Conservation (phyloP, 1,140 invertebrate genomes). For the Paraescarpia echinospica region DNA sequence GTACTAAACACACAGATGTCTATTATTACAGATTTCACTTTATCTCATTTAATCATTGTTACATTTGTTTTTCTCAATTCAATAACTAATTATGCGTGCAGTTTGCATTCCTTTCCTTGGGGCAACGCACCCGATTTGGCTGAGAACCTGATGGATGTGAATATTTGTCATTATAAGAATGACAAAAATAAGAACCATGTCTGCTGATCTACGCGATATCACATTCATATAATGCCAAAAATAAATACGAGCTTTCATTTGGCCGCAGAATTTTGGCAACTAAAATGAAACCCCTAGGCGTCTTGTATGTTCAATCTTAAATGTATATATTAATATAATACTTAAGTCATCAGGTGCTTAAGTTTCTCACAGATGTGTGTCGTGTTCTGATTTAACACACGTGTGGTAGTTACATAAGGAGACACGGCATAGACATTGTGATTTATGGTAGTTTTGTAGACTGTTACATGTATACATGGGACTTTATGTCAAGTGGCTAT, state of each 20-base stretch:
- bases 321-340: neutral
- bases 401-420: neutral
- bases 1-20: neutral
- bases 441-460: neutral
- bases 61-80: neutral
- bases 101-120: neutral
- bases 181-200: neutral
- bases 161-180: neutral
- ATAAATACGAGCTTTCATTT: neutral
- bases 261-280: neutral
- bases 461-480: no score
- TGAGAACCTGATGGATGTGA: neutral
- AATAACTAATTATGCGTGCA: neutral
- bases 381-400: neutral
- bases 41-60: neutral
- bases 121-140: neutral
- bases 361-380: neutral
- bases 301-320: neutral
- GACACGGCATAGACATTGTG: neutral
- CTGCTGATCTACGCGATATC: neutral
- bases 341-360: neutral
- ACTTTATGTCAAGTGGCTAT: no score
- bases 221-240: neutral
- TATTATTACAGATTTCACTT: neutral
- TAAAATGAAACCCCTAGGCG: neutral